phyloP scores from a whole-genome alignment of 2,797 vertebrate genomes.

The Hippocampus kuda region DNA sequence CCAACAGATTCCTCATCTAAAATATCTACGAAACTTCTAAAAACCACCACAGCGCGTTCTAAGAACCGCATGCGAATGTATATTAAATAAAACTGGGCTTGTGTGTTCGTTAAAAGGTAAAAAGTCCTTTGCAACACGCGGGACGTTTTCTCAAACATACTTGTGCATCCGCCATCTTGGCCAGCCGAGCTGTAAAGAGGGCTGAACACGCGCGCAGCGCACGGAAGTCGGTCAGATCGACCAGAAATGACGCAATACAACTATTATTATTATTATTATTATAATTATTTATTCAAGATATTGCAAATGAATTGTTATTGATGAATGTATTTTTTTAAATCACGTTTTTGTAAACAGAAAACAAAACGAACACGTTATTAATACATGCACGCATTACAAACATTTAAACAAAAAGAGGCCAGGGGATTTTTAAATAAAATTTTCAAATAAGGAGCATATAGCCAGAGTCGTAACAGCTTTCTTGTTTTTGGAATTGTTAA shows the following conservation, averaged over 20 bases:
- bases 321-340: background rate
- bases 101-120: background rate
- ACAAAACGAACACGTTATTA: no score
- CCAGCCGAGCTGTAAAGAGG: slow-evolving; percentile 72
- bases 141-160: slow-evolving; percentile 54
- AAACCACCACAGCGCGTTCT: accelerated
- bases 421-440: no score
- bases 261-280: background rate
- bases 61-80: accelerated
- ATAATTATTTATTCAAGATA: background rate
- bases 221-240: slow-evolving; percentile 35
- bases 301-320: background rate
- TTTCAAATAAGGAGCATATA: no score
- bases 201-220: slow-evolving; percentile 47
- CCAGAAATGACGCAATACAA: slow-evolving; percentile 55
- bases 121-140: slow-evolving; percentile 36
- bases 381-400: no score
- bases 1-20: background rate
- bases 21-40: accelerated
- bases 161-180: slow-evolving; percentile 77
- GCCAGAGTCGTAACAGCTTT: no score
- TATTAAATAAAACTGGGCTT: accelerated
- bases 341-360: background rate
- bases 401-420: no score
- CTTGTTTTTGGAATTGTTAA: no score